phyloP scores from a whole-genome alignment of 92 coral and sea anemone species.

The Zoanthus sociatus region DNA sequence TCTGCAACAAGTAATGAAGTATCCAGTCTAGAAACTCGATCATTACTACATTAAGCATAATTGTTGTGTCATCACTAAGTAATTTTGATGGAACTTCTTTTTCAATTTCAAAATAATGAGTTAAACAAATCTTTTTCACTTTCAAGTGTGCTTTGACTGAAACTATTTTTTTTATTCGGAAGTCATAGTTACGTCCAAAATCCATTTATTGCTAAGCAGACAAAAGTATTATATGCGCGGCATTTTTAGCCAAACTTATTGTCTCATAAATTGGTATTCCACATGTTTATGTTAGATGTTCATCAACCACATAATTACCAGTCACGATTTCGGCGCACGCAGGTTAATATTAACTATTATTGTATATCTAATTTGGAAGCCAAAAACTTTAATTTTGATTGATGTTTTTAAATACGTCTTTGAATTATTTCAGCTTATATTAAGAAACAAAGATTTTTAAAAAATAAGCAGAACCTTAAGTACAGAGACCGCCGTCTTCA shows the following conservation, averaged over 20 bases:
- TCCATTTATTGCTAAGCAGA: not conserved
- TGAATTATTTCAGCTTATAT: not conserved
- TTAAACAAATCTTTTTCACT: not conserved
- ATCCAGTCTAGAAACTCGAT: not conserved
- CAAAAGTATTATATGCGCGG: not conserved
- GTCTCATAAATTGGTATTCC: slow-evolving; percentile 3
- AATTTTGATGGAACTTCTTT: slow-evolving; percentile 14
- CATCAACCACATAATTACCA: not conserved
- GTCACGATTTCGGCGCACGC: not conserved
- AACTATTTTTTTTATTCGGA: not conserved
- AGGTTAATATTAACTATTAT: not conserved
- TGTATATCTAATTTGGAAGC: not conserved
- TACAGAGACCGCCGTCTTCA: not conserved
- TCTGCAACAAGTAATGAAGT: not conserved
- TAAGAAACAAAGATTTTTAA: not conserved
- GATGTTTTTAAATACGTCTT: not conserved
- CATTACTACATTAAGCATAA: not conserved
- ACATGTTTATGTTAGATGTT: slow-evolving; percentile 26
- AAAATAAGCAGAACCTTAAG: not conserved
- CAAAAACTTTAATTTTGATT: not conserved
- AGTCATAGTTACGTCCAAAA: not conserved
- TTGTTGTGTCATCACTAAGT: slow-evolving; percentile 45
- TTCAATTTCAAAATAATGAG: slow-evolving; percentile 19
- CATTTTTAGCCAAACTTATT: not conserved
- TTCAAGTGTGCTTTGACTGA: not conserved